Conservation (phyloP, 2,888 invertebrate genomes). For the Agrochola circellaris region DNA sequence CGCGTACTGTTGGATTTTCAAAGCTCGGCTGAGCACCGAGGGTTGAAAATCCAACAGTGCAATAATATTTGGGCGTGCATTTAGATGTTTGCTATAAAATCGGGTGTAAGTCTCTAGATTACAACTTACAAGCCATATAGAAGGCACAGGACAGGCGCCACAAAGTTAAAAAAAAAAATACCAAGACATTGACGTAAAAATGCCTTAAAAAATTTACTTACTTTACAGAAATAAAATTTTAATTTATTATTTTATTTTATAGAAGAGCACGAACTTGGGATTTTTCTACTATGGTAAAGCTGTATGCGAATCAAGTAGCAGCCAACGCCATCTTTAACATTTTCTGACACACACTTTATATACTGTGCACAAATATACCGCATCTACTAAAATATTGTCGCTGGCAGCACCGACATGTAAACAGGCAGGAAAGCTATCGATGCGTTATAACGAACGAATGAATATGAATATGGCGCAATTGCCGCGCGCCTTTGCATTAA, state of each 20-base stretch:
- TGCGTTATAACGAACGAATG: slow-evolving; percentile 89
- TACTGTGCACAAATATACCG: slow-evolving; percentile 46
- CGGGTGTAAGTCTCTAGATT: not conserved
- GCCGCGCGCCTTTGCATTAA: slow-evolving; percentile 80
- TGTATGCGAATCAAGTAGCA: not conserved
- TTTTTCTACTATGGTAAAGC: not conserved
- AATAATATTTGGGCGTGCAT: not conserved
- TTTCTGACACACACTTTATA: slow-evolving; percentile 40
- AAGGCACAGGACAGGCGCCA: not conserved
- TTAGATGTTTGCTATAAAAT: not conserved
- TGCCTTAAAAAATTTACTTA: not conserved
- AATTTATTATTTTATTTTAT: accelerated
- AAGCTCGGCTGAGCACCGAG: not conserved
- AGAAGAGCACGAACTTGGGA: not conserved
- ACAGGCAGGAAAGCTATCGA: slow-evolving; percentile 77
- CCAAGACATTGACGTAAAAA: not conserved
- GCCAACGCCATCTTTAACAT: not conserved
- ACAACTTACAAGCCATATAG: not conserved
- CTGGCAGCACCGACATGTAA: slow-evolving; percentile 42
- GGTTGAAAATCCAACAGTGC: not conserved
- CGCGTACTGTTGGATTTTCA: not conserved
- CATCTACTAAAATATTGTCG: slow-evolving; percentile 31
- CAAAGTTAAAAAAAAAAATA: not conserved
- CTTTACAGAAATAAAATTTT: not conserved
- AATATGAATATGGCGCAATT: slow-evolving; percentile 87